phyloP scores from a whole-genome alignment of 2,888 invertebrate species.

The Athalia cordata region DNA sequence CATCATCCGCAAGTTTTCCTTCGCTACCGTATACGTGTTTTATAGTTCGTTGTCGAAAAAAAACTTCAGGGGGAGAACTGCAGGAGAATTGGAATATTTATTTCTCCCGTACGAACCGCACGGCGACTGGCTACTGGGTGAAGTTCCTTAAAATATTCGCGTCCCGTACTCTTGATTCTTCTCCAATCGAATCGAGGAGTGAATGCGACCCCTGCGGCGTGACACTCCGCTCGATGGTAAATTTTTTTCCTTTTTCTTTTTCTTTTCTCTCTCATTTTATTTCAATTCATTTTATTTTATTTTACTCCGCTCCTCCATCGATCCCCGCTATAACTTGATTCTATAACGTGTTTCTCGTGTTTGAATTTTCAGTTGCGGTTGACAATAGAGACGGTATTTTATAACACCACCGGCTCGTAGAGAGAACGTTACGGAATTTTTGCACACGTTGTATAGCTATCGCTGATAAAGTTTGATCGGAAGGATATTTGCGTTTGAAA shows the following conservation, averaged over 20 bases:
- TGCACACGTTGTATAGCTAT: too few species aligned
- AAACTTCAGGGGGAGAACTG: not conserved
- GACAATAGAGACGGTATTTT: not conserved
- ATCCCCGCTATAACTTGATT: not conserved
- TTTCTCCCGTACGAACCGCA: too few species aligned
- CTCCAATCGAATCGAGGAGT: slow-evolving; percentile 40
- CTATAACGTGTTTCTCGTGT: slow-evolving; percentile 4
- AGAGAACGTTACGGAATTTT: too few species aligned
- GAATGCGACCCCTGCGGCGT: not conserved
- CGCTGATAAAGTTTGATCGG: too few species aligned
- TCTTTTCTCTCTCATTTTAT: too few species aligned
- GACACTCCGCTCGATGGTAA: slow-evolving; percentile 7
- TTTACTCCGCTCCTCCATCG: not conserved
- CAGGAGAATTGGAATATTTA: too few species aligned
- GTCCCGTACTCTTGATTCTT: slow-evolving; percentile 39
- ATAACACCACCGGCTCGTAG: too few species aligned
- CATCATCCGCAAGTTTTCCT: too few species aligned
- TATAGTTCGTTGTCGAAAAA: too few species aligned
- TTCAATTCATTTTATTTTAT: slow-evolving; percentile 1
- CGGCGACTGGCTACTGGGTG: too few species aligned
- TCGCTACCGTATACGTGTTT: too few species aligned
- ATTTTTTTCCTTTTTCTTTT: not conserved
- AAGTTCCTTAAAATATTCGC: slow-evolving; percentile 26
- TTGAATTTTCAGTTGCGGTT: slow-evolving; percentile 12
- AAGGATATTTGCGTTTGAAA: too few species aligned